Percentiles rank a stretch among this genome's conserved stretches.
Evolutionary conservation across 2,113 vertebrate species (phyloP).

Genomic region (Lontra canadensis): DNA sequence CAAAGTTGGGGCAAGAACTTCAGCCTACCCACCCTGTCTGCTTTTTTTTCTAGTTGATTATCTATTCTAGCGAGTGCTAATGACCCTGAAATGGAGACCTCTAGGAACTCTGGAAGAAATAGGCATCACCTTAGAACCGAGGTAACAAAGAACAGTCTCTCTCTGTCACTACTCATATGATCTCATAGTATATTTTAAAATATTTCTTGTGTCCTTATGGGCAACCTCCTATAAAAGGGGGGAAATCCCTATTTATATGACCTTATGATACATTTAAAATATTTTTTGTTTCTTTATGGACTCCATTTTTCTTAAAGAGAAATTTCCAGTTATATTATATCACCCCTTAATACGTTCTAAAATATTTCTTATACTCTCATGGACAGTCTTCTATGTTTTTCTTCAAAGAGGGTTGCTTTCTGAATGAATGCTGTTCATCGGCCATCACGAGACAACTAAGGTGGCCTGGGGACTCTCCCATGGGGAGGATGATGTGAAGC

Average conservation of each 20-base stretch:
- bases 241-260: not conserved
- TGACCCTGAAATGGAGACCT: not conserved
- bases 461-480: too few relatives aligned
- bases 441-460: not conserved
- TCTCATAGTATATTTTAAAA: not conserved
- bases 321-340: not conserved
- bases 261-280: not conserved
- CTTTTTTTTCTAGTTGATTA: not conserved
- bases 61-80: not conserved
- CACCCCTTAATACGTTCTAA: not conserved
- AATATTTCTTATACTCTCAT: not conserved
- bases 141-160: not conserved
- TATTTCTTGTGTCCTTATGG: not conserved
- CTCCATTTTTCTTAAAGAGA: not conserved
- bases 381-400: not conserved
- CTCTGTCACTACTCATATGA: not conserved
- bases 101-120: not conserved
- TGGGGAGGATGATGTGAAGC: not conserved
- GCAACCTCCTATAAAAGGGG: not conserved
- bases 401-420: not conserved
- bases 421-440: accelerated
- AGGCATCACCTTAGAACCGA: not conserved
- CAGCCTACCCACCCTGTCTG: not conserved
- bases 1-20: not conserved
- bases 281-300: not conserved